These are phyloP conservation scores for Eurytoma californica DNA, from an alignment of 2,888 invertebrate species.

Conservation along the genomic window DNA sequence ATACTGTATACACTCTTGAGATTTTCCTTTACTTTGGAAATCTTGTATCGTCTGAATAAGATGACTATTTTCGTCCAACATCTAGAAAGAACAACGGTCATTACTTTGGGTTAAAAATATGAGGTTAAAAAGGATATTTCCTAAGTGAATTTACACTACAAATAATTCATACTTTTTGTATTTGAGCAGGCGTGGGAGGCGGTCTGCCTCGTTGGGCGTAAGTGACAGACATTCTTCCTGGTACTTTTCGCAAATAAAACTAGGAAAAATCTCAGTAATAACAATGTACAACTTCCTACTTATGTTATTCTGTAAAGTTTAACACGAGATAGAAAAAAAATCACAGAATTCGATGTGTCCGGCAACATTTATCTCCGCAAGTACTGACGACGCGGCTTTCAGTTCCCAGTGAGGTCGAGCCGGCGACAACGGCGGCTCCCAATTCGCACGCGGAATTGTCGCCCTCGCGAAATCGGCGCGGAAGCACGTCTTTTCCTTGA, in stretches of 20 bases:
- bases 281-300: background rate
- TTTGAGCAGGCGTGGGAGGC: constrained; percentile 88
- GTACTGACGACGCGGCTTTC: background rate
- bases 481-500: constrained; percentile 44
- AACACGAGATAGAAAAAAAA: constrained; percentile 35
- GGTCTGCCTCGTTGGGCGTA: constrained; percentile 85
- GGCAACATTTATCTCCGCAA: constrained; percentile 45
- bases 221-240: constrained; percentile 81
- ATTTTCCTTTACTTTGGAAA: constrained; percentile 95
- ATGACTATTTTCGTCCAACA: constrained; percentile 98
- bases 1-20: constrained; percentile 93
- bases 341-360: constrained; percentile 35
- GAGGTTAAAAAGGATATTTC: no score
- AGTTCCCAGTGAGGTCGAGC: background rate
- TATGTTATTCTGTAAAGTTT: constrained; percentile 24
- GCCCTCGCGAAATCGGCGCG: constrained; percentile 18
- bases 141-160: no score
- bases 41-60: constrained; percentile 98
- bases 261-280: constrained; percentile 8
- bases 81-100: constrained; percentile 75
- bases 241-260: background rate
- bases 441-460: background rate
- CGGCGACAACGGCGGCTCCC: background rate
- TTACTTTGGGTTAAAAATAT: no score
- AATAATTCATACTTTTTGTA: constrained; percentile 80